Conservation (phyloP, 1,140 invertebrate species). For the Drosophila hydei region DNA sequence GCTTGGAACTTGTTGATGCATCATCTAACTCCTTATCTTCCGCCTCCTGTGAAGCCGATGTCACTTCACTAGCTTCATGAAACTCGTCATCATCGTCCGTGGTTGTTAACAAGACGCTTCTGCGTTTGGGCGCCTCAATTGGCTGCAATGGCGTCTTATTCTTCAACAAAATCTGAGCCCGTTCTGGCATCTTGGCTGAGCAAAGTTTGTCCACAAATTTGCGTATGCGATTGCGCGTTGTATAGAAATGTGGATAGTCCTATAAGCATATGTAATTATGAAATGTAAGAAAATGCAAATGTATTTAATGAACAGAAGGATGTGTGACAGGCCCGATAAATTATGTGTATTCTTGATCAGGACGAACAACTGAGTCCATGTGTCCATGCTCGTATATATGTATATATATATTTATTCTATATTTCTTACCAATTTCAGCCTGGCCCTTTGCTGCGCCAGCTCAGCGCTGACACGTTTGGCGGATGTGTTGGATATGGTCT, state of each 20-base stretch:
- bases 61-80: not conserved
- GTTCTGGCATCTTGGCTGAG: conserved; percentile 57
- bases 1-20: conserved; percentile 19
- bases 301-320: not conserved
- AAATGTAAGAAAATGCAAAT: not conserved
- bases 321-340: no score
- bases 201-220: conserved; percentile 80
- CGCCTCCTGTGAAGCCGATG: conserved; percentile 22
- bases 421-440: conserved; percentile 58
- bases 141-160: conserved; percentile 58
- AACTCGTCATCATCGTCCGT: conserved; percentile 30
- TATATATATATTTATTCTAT: no score
- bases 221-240: conserved; percentile 74
- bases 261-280: not conserved
- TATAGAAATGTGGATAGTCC: conserved; percentile 72
- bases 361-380: no score
- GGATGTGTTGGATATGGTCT: conserved; percentile 46
- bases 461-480: conserved; percentile 54
- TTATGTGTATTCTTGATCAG: no score
- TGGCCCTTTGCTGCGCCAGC: conserved; percentile 57
- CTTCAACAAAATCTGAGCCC: conserved; percentile 52
- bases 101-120: not conserved
- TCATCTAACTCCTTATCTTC: conserved; percentile 11
- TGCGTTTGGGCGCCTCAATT: conserved; percentile 33
- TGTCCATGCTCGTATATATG: no score